Percentiles rank a stretch among this genome's conserved stretches.
phyloP scores from a whole-genome alignment of 2,113 vertebrate genomes.

The Aegithalos caudatus region DNA sequence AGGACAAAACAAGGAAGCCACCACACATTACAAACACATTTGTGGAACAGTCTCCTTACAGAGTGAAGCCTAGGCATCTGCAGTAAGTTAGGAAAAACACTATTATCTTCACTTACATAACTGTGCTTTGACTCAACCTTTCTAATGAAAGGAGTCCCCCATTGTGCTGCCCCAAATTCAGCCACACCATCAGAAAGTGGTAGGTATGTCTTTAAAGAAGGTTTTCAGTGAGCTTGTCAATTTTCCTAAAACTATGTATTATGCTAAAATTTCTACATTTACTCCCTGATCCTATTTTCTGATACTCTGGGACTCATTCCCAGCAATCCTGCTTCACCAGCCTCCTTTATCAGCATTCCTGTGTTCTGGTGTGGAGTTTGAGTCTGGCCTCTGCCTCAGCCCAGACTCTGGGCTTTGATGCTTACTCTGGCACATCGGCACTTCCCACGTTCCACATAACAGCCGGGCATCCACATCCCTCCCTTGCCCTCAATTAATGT shows the following conservation, averaged over 20 bases:
- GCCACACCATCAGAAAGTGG: neutral
- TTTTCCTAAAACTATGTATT: neutral
- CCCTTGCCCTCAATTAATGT: neutral
- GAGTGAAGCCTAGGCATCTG: neutral
- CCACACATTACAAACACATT: neutral
- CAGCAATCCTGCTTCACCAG: neutral
- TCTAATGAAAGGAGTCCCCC: neutral
- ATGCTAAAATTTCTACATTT: neutral
- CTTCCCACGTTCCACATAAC: neutral
- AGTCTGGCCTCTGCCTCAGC: neutral
- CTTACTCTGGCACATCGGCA: neutral
- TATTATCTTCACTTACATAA: neutral
- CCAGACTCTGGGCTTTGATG: neutral
- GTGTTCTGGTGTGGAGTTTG: accelerated
- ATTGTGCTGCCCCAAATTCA: neutral
- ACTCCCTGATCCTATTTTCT: neutral
- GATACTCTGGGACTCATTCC: neutral
- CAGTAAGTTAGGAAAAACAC: neutral
- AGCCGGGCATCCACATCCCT: neutral
- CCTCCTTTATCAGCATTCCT: neutral
- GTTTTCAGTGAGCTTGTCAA: neutral
- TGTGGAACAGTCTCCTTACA: neutral
- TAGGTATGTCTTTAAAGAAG: accelerated
- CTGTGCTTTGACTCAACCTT: neutral
- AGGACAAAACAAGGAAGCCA: neutral